A percentile compares a stretch with the other conserved stretches of the same genome.
These are phyloP conservation scores for Baryphthengus martii DNA, from an alignment of 2,113 vertebrate genomes.

Conservation along the genomic window DNA sequence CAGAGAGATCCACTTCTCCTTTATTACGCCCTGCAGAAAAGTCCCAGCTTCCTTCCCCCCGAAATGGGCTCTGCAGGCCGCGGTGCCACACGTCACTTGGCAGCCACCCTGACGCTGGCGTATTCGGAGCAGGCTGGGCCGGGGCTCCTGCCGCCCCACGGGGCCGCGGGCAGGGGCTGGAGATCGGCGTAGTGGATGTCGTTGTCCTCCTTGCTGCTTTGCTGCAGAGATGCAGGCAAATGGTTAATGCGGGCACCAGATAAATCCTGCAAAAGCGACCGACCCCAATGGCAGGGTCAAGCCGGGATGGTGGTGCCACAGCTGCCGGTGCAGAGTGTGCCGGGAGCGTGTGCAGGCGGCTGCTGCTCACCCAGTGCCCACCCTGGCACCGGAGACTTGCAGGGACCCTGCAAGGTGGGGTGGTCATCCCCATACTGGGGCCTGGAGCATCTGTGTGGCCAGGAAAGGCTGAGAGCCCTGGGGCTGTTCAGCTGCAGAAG, in stretches of 20 bases:
- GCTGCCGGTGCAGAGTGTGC: neutral
- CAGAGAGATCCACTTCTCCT: neutral
- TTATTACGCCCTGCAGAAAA: neutral
- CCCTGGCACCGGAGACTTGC: neutral
- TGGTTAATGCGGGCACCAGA: neutral
- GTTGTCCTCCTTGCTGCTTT: neutral
- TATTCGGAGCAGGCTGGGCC: neutral
- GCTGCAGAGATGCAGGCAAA: neutral
- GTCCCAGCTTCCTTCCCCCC: neutral
- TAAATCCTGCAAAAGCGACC: neutral
- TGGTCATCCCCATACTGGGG: neutral
- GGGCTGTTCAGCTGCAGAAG: too few relatives aligned
- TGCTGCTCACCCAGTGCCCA: neutral
- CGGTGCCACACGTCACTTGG: neutral
- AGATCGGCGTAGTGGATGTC: slow-evolving; percentile 38
- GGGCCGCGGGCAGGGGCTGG: neutral
- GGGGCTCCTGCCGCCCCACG: accelerated
- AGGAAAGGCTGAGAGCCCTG: neutral
- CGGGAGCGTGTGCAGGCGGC: accelerated
- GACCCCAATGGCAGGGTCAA: neutral
- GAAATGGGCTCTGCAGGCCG: accelerated
- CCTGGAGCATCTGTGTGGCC: neutral
- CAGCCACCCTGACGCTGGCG: neutral
- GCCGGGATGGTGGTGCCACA: accelerated
- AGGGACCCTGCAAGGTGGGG: neutral